These are phyloP conservation scores for Labeo calbasu DNA, from an alignment of 2,797 vertebrate species.

Conservation along the genomic window DNA sequence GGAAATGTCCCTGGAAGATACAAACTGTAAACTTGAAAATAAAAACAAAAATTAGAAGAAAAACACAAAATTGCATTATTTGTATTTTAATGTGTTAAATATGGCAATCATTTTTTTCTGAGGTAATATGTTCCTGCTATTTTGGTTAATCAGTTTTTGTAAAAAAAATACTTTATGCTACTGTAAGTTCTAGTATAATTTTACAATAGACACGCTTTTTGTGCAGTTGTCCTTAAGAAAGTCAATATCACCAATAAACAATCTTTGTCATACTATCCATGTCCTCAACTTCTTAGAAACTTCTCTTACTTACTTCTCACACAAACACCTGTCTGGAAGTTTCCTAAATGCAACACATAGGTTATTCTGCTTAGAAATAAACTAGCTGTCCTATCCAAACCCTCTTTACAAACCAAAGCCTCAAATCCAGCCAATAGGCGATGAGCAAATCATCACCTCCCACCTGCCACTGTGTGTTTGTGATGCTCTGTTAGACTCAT, in stretches of 20 bases:
- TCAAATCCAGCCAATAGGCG: constrained; percentile 40
- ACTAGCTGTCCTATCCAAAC: constrained; percentile 17
- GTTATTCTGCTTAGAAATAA: background rate
- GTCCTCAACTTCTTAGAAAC: constrained; percentile 10
- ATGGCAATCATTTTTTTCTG: background rate
- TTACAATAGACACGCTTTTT: background rate
- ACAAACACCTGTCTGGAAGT: background rate
- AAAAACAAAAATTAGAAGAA: background rate
- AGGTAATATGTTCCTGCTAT: background rate
- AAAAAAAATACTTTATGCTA: background rate
- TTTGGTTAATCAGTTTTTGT: background rate
- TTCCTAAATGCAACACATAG: background rate
- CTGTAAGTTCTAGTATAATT: background rate
- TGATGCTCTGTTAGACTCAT: background rate
- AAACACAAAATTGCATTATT: background rate
- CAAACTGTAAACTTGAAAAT: background rate
- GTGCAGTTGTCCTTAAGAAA: background rate
- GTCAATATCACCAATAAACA: background rate
- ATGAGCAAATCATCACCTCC: constrained; percentile 29
- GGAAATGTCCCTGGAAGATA: background rate
- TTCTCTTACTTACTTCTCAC: background rate
- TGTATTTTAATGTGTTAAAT: background rate
- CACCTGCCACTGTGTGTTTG: background rate
- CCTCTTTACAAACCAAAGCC: background rate
- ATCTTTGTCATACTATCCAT: background rate